phyloP scores from a whole-genome alignment of 2,113 vertebrate genomes.

The Arenaria interpres region DNA sequence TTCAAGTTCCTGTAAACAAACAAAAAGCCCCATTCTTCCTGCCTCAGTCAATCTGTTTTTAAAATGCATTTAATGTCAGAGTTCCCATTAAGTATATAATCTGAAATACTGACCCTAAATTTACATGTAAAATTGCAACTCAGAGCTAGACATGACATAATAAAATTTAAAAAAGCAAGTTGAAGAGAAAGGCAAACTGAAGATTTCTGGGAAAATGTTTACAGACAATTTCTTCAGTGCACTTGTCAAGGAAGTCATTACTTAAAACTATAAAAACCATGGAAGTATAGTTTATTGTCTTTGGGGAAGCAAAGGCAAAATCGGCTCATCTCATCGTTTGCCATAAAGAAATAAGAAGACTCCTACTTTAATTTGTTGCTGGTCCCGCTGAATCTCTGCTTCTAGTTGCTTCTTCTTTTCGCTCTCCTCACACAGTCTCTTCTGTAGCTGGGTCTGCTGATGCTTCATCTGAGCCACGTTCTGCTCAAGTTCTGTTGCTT shows the following conservation, averaged over 20 bases:
- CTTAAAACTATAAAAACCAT: background rate
- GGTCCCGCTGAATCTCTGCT: constrained; percentile 75
- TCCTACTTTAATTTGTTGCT: constrained; percentile 79
- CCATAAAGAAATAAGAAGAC: background rate
- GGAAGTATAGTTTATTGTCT: background rate
- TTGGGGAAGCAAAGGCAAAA: background rate
- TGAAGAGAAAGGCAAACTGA: background rate
- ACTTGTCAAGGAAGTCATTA: background rate
- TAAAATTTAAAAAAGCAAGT: background rate
- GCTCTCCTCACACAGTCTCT: constrained; percentile 73
- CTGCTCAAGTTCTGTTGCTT: constrained; percentile 76
- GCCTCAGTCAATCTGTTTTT: background rate
- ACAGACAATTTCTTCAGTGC: background rate
- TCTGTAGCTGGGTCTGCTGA: constrained; percentile 79
- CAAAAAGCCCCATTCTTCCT: background rate
- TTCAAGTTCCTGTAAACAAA: constrained; percentile 75
- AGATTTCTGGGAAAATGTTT: background rate
- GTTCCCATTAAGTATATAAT: background rate
- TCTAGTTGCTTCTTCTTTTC: constrained; percentile 74
- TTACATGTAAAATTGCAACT: background rate
- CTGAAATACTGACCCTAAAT: background rate
- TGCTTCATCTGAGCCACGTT: constrained; percentile 84
- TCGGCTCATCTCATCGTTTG: background rate
- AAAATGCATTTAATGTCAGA: background rate
- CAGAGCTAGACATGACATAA: background rate